phyloP scores from a whole-genome alignment of 1,140 invertebrate genomes.

The Plodia interpunctella region DNA sequence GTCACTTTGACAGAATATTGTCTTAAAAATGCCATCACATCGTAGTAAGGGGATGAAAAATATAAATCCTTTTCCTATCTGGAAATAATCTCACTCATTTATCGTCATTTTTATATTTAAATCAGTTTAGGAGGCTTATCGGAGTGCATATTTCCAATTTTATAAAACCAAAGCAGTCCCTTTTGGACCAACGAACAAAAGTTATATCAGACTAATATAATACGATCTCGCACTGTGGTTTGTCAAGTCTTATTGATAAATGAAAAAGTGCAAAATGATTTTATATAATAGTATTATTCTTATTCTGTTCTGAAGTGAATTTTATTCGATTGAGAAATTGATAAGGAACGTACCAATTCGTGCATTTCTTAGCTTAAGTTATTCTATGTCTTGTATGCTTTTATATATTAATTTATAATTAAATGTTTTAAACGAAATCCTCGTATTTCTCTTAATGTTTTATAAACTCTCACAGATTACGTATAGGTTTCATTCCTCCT shows the following conservation, averaged over 20 bases:
- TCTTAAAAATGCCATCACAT: slow-evolving; percentile 4
- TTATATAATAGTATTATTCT: slow-evolving; percentile 39
- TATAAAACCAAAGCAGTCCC: slow-evolving; percentile 38
- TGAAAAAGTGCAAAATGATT: slow-evolving; percentile 35
- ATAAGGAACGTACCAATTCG: slow-evolving; percentile 60
- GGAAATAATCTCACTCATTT: slow-evolving; percentile 19
- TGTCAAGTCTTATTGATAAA: slow-evolving; percentile 44
- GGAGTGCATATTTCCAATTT: slow-evolving; percentile 26
- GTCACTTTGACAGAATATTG: background rate
- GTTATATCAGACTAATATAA: slow-evolving; percentile 11
- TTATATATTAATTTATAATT: slow-evolving; percentile 73
- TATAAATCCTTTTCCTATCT: background rate
- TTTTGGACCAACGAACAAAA: slow-evolving; percentile 27
- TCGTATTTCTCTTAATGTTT: slow-evolving; percentile 10
- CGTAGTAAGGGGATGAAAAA: slow-evolving; percentile 13
- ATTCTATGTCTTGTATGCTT: slow-evolving; percentile 61
- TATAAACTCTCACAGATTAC: no score
- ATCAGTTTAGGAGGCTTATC: slow-evolving; percentile 48
- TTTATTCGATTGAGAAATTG: slow-evolving; percentile 29
- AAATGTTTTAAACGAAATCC: slow-evolving; percentile 56
- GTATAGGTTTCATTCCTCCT: no score
- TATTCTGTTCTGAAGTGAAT: slow-evolving; percentile 38
- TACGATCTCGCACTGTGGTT: slow-evolving; percentile 33
- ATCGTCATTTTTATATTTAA: slow-evolving; percentile 32
- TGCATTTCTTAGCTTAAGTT: slow-evolving; percentile 70